Evolutionary conservation across 2,888 invertebrate species (phyloP).

Genomic region (Oeneis ivallda): DNA sequence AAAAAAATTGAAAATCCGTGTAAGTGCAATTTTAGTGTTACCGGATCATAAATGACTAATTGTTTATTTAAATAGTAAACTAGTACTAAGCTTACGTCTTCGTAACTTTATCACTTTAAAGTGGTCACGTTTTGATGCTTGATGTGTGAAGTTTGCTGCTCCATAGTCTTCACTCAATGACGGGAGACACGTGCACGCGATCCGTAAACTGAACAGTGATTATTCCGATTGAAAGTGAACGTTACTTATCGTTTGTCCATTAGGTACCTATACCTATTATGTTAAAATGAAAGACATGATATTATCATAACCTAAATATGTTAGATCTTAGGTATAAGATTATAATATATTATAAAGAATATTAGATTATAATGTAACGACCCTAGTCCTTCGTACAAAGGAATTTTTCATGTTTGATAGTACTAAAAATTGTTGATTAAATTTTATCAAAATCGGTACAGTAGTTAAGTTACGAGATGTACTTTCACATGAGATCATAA

Average conservation of each 20-base stretch:
- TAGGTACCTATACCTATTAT: background rate
- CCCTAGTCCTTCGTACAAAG: no score
- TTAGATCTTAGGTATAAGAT: no score
- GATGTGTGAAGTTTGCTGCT: background rate
- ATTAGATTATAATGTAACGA: no score
- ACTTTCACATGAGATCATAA: no score
- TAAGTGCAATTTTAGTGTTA: no score
- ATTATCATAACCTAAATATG: no score
- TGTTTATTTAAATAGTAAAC: background rate
- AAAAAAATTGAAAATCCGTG: no score
- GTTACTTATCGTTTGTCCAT: background rate
- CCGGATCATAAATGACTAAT: no score
- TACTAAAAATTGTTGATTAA: no score
- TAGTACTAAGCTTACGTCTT: background rate
- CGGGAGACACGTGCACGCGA: conserved; percentile 66
- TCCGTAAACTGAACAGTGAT: conserved; percentile 43
- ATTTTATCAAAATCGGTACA: no score
- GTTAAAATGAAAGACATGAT: background rate
- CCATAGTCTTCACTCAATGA: conserved; percentile 13
- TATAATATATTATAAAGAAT: background rate
- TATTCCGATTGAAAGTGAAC: conserved; percentile 25
- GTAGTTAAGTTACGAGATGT: no score
- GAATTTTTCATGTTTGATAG: no score
- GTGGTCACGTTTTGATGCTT: background rate
- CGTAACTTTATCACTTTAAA: background rate